Percentiles rank a stretch among this genome's conserved stretches.
Conservation (phyloP, 2,888 invertebrate species). For the Epinotia brunnichana region DNA sequence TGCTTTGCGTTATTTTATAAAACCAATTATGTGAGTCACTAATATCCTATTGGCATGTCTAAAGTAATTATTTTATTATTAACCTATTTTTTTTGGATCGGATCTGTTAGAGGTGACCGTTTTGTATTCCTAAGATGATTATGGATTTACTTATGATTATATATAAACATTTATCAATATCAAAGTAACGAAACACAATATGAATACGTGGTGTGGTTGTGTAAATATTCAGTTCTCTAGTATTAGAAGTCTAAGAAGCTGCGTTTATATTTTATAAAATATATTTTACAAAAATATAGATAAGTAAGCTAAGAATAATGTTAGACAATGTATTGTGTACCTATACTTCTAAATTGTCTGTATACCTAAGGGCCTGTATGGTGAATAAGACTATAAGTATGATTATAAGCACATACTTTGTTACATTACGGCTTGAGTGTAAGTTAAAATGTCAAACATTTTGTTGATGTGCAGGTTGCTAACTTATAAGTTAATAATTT, state of each 20-base stretch:
- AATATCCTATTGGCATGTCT: neutral
- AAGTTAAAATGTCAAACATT: constrained; percentile 75
- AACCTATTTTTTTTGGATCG: neutral
- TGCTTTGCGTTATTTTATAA: neutral
- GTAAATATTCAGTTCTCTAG: constrained; percentile 73
- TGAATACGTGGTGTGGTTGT: constrained; percentile 57
- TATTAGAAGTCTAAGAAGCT: constrained; percentile 58
- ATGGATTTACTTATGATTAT: constrained; percentile 34
- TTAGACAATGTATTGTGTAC: constrained; percentile 51
- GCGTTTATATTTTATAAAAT: constrained; percentile 74
- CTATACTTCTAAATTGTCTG: constrained; percentile 50
- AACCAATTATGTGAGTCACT: too few relatives aligned
- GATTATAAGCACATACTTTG: constrained; percentile 53
- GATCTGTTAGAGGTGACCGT: neutral
- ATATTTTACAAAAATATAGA: constrained; percentile 57
- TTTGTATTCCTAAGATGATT: constrained; percentile 4
- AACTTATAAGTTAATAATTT: constrained; percentile 39
- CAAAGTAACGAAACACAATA: constrained; percentile 27
- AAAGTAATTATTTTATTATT: neutral
- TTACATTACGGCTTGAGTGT: constrained; percentile 56
- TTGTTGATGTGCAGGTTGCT: constrained; percentile 53
- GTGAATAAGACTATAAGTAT: constrained; percentile 50
- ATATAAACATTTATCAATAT: constrained; percentile 23
- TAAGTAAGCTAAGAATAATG: constrained; percentile 40
- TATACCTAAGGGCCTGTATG: constrained; percentile 52